phyloP scores from a whole-genome alignment of 2,888 invertebrate species.

The Teleogryllus oceanicus region DNA sequence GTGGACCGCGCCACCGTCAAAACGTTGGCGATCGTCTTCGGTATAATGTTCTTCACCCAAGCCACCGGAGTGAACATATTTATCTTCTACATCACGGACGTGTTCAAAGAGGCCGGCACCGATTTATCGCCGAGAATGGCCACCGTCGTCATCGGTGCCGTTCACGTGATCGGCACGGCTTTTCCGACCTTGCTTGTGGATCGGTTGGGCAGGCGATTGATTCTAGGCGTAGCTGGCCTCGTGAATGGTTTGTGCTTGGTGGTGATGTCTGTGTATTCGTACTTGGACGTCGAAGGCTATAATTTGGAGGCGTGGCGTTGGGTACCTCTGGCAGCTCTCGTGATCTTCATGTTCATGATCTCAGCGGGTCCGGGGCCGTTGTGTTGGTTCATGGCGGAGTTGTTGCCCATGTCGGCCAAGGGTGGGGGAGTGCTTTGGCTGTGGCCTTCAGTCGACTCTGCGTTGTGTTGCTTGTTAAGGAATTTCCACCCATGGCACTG shows the following conservation, averaged over 20 bases:
- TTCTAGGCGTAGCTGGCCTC: neutral
- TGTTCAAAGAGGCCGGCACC: neutral
- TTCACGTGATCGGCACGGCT: neutral
- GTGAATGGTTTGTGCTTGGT: neutral
- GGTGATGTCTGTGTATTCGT: neutral
- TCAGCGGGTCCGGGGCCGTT: constrained; percentile 73
- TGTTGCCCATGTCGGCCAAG: constrained; percentile 68
- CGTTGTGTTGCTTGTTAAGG: constrained; percentile 64
- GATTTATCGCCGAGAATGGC: neutral
- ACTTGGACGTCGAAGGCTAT: neutral
- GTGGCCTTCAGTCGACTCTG: constrained; percentile 72
- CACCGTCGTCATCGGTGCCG: neutral
- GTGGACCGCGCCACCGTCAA: neutral
- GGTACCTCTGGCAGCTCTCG: constrained; percentile 64
- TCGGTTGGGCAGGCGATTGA: neutral
- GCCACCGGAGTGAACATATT: neutral
- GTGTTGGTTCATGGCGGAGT: constrained; percentile 74
- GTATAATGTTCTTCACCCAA: neutral
- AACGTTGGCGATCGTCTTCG: neutral
- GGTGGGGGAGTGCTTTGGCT: constrained; percentile 71
- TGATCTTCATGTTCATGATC: constrained; percentile 65
- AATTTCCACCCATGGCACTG: constrained; percentile 43
- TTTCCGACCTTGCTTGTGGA: neutral
- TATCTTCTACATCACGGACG: neutral
- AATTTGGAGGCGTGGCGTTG: constrained; percentile 48